A percentile compares a stretch with the other conserved stretches of the same genome.
Evolutionary conservation across 2,113 vertebrate genomes (phyloP).

Genomic region (Pterophyllum scalare): DNA sequence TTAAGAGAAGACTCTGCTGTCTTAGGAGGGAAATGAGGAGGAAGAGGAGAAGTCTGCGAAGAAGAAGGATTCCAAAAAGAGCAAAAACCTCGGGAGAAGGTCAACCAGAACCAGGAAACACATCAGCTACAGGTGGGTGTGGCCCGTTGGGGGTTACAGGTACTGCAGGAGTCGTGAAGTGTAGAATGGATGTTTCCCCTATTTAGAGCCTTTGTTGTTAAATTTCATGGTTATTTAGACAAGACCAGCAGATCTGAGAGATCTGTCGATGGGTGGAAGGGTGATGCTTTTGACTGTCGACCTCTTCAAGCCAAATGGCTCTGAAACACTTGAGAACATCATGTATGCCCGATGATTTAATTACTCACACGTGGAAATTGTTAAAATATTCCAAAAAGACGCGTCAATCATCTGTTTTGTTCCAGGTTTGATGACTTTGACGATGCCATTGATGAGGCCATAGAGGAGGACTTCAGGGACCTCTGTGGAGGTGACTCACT

Average conservation of each 20-base stretch:
- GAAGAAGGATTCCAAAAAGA: conserved; percentile 93
- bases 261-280: neutral
- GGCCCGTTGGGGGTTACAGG: neutral
- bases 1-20: neutral
- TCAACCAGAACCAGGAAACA: conserved; percentile 93
- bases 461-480: conserved; percentile 94
- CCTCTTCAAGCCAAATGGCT: neutral
- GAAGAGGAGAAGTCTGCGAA: conserved; percentile 86
- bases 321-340: neutral
- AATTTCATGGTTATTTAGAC: too few species aligned
- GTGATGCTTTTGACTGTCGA: neutral
- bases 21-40: conserved; percentile 81
- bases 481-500: conserved; percentile 83
- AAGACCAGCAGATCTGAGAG: too few species aligned
- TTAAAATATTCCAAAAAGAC: rapidly evolving
- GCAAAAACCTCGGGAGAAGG: conserved; percentile 90
- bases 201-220: too few species aligned
- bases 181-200: too few species aligned
- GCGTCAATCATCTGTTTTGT: neutral
- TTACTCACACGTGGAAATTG: neutral
- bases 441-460: conserved; percentile 97
- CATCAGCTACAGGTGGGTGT: conserved; percentile 94
- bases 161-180: neutral
- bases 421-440: conserved; percentile 97
- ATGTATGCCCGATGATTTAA: neutral